phyloP scores from a whole-genome alignment of 2,888 invertebrate genomes.

The Eilema depressum region DNA sequence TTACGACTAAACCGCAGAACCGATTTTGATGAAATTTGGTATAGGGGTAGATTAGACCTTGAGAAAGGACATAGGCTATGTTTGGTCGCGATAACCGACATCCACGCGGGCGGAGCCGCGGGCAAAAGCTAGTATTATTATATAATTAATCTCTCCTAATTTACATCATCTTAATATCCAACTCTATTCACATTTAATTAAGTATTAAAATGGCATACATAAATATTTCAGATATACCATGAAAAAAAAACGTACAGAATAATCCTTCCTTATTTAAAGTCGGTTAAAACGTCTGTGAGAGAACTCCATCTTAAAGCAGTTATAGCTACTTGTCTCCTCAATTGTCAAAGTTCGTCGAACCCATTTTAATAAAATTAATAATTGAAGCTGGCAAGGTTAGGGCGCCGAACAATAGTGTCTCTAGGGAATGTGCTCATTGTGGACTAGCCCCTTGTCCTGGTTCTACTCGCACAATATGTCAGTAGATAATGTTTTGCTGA shows the following conservation, averaged over 20 bases:
- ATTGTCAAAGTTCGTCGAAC: slow-evolving; percentile 44
- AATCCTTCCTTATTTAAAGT: neutral
- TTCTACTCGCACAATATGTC: neutral
- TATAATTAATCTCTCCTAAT: too few relatives aligned
- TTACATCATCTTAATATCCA: too few relatives aligned
- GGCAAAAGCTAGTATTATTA: too few relatives aligned
- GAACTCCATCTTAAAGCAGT: slow-evolving; percentile 4
- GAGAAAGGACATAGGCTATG: too few relatives aligned
- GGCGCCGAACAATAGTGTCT: slow-evolving; percentile 37
- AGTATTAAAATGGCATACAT: too few relatives aligned
- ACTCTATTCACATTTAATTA: too few relatives aligned
- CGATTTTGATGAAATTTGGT: too few relatives aligned
- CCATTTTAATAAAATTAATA: slow-evolving; percentile 59
- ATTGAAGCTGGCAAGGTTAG: slow-evolving; percentile 30
- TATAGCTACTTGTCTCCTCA: slow-evolving; percentile 17
- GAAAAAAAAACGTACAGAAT: neutral
- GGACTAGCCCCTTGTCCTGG: neutral
- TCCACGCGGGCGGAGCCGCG: too few relatives aligned
- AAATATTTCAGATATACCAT: too few relatives aligned
- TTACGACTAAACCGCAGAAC: too few relatives aligned
- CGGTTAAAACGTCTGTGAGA: neutral
- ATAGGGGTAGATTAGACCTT: too few relatives aligned
- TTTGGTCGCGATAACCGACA: too few relatives aligned
- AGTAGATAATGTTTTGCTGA: neutral
- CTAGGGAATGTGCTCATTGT: slow-evolving; percentile 33